Evolutionary conservation across 2,888 invertebrate species (phyloP).

Genomic region (Hipparchia sbordonii): DNA sequence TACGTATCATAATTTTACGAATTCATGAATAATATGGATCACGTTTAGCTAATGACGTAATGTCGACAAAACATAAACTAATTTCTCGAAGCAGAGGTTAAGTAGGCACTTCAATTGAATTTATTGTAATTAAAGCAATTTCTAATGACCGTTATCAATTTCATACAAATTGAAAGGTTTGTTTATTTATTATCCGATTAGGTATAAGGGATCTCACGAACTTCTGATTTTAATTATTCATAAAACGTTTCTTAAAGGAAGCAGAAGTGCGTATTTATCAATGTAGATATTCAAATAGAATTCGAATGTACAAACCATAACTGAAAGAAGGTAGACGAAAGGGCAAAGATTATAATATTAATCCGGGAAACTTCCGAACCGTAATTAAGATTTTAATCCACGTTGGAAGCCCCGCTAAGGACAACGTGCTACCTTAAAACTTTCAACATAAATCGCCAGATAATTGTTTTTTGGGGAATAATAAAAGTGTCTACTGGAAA

Average conservation of each 20-base stretch:
- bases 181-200: not conserved
- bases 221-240: not conserved
- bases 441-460: slow-evolving; percentile 70
- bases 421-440: slow-evolving; percentile 65
- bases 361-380: slow-evolving; percentile 64
- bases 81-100: no score
- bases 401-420: slow-evolving; percentile 54
- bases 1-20: not conserved
- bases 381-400: slow-evolving; percentile 78
- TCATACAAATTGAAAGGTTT: not conserved
- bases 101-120: no score
- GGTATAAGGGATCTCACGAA: not conserved
- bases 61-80: not conserved
- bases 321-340: slow-evolving; percentile 51
- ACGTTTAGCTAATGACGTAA: not conserved
- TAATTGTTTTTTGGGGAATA: slow-evolving; percentile 57
- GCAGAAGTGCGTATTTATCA: slow-evolving; percentile 24
- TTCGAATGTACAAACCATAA: slow-evolving; percentile 50
- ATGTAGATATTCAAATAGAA: slow-evolving; percentile 41
- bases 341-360: slow-evolving; percentile 68
- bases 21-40: not conserved
- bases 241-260: slow-evolving; percentile 19
- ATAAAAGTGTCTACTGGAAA: slow-evolving; percentile 38
- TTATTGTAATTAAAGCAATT: no score
- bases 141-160: no score